Base-by-base conservation (phyloP, 2,888 invertebrate genomes). In the Hirtodrosophila cameraria region DNA sequence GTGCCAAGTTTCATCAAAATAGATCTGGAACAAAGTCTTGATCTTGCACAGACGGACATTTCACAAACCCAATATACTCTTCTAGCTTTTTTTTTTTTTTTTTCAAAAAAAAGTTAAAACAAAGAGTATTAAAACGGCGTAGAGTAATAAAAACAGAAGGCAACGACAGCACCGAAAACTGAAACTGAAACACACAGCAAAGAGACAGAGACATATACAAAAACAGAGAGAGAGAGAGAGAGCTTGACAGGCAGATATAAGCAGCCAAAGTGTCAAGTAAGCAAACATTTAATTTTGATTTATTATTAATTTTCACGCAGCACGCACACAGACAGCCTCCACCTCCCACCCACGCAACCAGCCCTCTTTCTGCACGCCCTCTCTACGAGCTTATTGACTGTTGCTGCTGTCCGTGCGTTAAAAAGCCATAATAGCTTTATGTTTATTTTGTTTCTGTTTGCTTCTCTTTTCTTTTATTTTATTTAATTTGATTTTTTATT, bases 201-300 rank as follows among this genome's bases (percentile, higher is more conserved):
- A 30, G 31, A 25, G 3, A 31, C 4, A n/a, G 20, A 15, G 8
- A n/a, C n/a, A n/a, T n/a, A n/a, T n/a, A n/a, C 35, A n/a, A 31
- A 41, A 6, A 11, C 11, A 53, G 33, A 20, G 18, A 13, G 31
- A 6, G 20, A 35, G 31, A 35, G 42, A 16, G 27, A 2, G 35
- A 11, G 42, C 2, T n/a, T n/a, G n/a, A n/a, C n/a, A n/a, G 12
- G 16, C 39, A 13, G 6, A 41, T 28, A 38, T 16, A 54, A 61
- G 63, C 65, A 65, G 65, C 73, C 64, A 66, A 81, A 84, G 84
- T 81, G 84, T 81, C 81, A 79, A 81, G 82, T 76, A 84, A 76
- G 76, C 84, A 71, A 84, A 74, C 79, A 81, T 81, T 81, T 81
- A 84, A 81, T 78, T 81, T 81, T 84, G 82, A 81, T 81, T 84